These are phyloP conservation scores for Dolichotis patagonum DNA, from an alignment of 2,113 vertebrate genomes.

Conservation along the genomic window DNA sequence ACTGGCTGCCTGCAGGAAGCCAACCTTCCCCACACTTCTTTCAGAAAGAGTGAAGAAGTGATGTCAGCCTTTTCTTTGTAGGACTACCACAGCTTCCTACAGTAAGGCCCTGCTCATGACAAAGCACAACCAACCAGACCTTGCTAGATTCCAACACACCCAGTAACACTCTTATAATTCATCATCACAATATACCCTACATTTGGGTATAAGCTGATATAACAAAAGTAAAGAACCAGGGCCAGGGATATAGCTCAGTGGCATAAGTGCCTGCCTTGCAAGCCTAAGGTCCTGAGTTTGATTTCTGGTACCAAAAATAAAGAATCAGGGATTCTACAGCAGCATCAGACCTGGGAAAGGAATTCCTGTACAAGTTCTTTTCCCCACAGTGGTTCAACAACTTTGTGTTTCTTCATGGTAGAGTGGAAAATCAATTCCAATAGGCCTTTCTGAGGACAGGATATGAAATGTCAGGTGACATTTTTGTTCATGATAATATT, in stretches of 20 bases:
- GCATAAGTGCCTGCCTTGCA: no score
- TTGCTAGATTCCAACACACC: background rate
- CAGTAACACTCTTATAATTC: background rate
- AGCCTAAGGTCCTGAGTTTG: no score
- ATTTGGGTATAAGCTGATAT: background rate
- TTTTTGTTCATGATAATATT: background rate
- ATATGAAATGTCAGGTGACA: background rate
- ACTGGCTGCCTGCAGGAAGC: no score
- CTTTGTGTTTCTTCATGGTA: background rate
- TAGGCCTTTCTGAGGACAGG: slow-evolving; percentile 35
- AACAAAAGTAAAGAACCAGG: background rate
- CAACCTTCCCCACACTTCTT: background rate
- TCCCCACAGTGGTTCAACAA: background rate
- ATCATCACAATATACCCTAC: background rate
- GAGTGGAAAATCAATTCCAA: slow-evolving; percentile 63
- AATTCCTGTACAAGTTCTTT: background rate
- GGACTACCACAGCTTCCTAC: background rate
- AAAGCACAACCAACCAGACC: background rate
- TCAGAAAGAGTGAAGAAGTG: background rate
- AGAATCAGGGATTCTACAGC: background rate
- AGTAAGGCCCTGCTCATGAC: background rate
- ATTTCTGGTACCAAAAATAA: no score
- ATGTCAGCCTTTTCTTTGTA: background rate
- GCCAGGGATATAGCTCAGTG: no score
- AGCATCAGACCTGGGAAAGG: slow-evolving; percentile 1